phyloP scores from a whole-genome alignment of 1,140 invertebrate species.

The Hypsibius dujardini region DNA sequence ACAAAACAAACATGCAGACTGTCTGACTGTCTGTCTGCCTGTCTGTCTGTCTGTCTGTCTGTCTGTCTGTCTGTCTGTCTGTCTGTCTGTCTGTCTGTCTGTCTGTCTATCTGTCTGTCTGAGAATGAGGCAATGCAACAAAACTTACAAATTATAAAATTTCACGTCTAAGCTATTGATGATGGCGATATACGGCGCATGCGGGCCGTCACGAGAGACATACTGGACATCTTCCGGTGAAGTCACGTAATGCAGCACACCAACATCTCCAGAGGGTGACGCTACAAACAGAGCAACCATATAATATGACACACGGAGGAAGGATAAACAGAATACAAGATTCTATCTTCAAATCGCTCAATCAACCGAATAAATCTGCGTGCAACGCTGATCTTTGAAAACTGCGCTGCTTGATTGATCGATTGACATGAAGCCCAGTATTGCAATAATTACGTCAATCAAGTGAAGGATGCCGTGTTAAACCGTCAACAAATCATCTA shows the following conservation, averaged over 20 bases:
- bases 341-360: not conserved
- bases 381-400: no score
- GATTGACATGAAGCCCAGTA: no score
- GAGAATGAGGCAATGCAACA: conserved; percentile 11
- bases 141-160: conserved; percentile 21
- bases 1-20: conserved; percentile 35
- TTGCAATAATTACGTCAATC: not conserved
- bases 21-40: no score
- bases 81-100: conserved; percentile 4
- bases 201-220: conserved; percentile 46
- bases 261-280: conserved; percentile 48
- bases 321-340: conserved; percentile 16
- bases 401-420: no score
- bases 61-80: not conserved
- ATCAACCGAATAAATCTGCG: no score
- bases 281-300: conserved; percentile 24
- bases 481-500: not conserved
- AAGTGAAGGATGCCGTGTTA: conserved; percentile 6
- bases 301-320: not conserved
- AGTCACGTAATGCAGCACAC: conserved; percentile 56
- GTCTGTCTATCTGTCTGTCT: not conserved
- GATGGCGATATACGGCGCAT: conserved; percentile 32
- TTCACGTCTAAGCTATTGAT: conserved; percentile 34
- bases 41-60: not conserved
- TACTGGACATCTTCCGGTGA: conserved; percentile 47